phyloP scores from a whole-genome alignment of 1,140 invertebrate species.

The Euwallacea similis region DNA sequence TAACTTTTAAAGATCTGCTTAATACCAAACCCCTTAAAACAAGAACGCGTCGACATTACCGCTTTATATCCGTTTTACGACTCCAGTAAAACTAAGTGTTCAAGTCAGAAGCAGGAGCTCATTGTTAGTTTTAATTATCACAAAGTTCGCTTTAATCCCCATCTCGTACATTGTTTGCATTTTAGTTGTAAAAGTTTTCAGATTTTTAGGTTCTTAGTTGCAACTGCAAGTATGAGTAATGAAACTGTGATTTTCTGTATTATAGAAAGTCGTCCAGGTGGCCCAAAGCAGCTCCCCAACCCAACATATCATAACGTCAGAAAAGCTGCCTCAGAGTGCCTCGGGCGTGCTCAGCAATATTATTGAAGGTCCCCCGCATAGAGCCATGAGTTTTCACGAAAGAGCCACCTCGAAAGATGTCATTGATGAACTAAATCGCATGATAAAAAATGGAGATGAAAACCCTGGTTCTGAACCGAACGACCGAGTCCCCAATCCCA shows the following conservation, averaged over 20 bases:
- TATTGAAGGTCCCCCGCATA: slow-evolving; percentile 54
- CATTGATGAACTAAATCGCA: slow-evolving; percentile 74
- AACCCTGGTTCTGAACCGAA: slow-evolving; percentile 47
- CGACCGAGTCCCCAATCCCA: slow-evolving; percentile 48
- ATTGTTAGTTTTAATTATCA: not conserved
- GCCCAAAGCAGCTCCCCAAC: slow-evolving; percentile 30
- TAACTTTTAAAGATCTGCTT: not conserved
- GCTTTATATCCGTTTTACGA: slow-evolving; percentile 2
- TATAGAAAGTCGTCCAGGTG: slow-evolving; percentile 44
- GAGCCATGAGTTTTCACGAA: slow-evolving; percentile 68
- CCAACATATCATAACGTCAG: slow-evolving; percentile 49
- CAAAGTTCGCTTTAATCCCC: too few relatives aligned
- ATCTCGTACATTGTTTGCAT: too few relatives aligned
- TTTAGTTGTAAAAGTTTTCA: too few relatives aligned
- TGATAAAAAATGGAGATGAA: slow-evolving; percentile 66
- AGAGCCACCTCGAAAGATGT: slow-evolving; percentile 73
- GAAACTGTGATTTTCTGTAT: not conserved
- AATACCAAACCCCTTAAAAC: not conserved
- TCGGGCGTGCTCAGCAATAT: slow-evolving; percentile 53
- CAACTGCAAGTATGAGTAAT: too few relatives aligned
- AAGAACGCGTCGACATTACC: not conserved
- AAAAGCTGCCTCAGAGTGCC: slow-evolving; percentile 46
- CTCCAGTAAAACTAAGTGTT: not conserved
- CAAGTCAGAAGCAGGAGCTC: not conserved
- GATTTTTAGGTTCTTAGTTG: too few relatives aligned